A percentile compares a stretch with the other conserved stretches of the same genome.
phyloP scores from a whole-genome alignment of 2,888 invertebrate genomes.

The Leucophenga maculata region DNA sequence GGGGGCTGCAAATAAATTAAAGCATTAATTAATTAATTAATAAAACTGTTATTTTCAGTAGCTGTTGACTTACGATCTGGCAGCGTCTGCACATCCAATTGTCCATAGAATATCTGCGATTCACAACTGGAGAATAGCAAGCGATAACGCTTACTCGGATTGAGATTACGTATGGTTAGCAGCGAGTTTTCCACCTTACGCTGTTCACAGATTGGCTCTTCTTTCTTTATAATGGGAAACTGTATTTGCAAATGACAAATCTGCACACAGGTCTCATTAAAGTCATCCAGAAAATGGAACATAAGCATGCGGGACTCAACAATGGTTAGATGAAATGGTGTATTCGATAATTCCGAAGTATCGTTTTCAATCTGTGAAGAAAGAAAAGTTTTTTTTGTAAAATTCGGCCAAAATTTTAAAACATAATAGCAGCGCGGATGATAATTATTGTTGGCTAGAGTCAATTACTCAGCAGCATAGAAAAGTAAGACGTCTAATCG shows the following conservation, averaged over 20 bases:
- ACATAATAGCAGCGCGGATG: no score
- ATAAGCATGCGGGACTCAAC: slow-evolving; percentile 68
- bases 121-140: slow-evolving; percentile 66
- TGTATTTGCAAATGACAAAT: slow-evolving; percentile 63
- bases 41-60: neutral
- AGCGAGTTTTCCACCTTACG: slow-evolving; percentile 60
- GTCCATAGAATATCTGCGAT: slow-evolving; percentile 64
- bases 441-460: no score
- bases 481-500: neutral
- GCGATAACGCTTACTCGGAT: slow-evolving; percentile 64
- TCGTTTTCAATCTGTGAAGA: slow-evolving; percentile 66
- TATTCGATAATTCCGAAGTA: slow-evolving; percentile 63
- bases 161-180: slow-evolving; percentile 58
- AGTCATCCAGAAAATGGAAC: slow-evolving; percentile 63
- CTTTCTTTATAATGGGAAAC: slow-evolving; percentile 55
- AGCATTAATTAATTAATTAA: neutral
- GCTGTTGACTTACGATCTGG: slow-evolving; percentile 67
- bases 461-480: neutral
- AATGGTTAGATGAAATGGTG: slow-evolving; percentile 63
- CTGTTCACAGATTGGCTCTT: slow-evolving; percentile 60
- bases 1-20: slow-evolving; percentile 59
- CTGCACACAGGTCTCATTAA: slow-evolving; percentile 65
- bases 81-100: slow-evolving; percentile 66
- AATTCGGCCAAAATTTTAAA: neutral
- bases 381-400: neutral